phyloP scores from a whole-genome alignment of 2,113 vertebrate genomes.

The Charadrius vociferus region DNA sequence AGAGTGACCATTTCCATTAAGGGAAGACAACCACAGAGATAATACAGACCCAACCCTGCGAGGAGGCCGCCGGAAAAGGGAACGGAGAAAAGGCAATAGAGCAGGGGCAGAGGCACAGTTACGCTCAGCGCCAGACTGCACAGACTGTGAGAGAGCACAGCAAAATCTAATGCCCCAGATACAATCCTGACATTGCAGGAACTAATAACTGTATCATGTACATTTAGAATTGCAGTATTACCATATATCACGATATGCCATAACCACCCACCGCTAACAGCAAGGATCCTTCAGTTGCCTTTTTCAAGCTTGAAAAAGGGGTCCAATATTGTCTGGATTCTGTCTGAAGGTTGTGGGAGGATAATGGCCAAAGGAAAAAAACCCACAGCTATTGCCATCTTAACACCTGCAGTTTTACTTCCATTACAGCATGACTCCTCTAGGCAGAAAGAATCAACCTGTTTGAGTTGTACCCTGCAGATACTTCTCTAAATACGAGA shows the following conservation, averaged over 20 bases:
- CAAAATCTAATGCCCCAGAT: not conserved
- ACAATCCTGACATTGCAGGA: not conserved
- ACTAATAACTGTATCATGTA: not conserved
- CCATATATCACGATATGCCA: not conserved
- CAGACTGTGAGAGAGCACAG: not conserved
- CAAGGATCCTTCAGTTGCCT: not conserved
- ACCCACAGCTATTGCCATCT: not conserved
- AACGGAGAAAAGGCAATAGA: not conserved
- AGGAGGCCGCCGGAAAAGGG: not conserved
- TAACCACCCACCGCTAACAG: not conserved
- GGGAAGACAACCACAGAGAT: not conserved
- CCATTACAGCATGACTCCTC: not conserved
- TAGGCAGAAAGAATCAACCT: not conserved
- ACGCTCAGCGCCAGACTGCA: not conserved
- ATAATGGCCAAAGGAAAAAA: not conserved
- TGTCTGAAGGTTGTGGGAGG: not conserved
- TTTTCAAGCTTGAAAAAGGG: not conserved
- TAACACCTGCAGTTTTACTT: not conserved
- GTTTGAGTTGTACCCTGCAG: not conserved
- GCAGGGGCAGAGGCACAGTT: not conserved
- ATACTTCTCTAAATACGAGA: not conserved
- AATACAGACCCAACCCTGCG: not conserved
- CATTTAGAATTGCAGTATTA: not conserved
- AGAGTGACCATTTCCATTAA: not conserved
- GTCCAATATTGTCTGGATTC: not conserved